These are phyloP conservation scores for Pangasius larnaudii DNA, from an alignment of 2,797 vertebrate genomes.

Conservation along the genomic window DNA sequence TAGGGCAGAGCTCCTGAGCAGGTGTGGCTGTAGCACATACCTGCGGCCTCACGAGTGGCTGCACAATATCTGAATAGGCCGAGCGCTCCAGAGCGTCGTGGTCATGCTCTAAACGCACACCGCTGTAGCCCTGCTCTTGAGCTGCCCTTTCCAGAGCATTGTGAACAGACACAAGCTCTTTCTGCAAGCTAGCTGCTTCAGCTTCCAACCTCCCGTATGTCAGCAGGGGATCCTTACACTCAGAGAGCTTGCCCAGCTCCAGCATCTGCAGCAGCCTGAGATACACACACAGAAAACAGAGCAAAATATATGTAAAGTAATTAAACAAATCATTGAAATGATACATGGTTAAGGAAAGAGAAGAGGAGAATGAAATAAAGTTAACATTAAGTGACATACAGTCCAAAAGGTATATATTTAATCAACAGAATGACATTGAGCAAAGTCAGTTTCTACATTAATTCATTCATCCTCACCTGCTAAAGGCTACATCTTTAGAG, in stretches of 20 bases:
- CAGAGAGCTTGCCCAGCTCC: conserved; percentile 64
- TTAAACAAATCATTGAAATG: not conserved
- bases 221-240: conserved; percentile 82
- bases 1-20: conserved; percentile 77
- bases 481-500: conserved; percentile 78
- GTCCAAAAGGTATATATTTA: not conserved
- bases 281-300: not conserved
- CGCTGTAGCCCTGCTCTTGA: conserved; percentile 73
- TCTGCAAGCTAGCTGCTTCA: conserved; percentile 74
- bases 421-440: not conserved
- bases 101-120: conserved; percentile 73
- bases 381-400: not conserved
- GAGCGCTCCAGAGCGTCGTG: conserved; percentile 74
- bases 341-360: not conserved
- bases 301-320: no score
- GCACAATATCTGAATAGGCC: conserved; percentile 80
- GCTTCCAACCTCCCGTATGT: conserved; percentile 82
- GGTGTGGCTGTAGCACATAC: conserved; percentile 74
- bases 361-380: not conserved
- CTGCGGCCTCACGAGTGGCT: conserved; percentile 80
- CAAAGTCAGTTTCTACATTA: not conserved
- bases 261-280: conserved; percentile 86
- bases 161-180: conserved; percentile 69
- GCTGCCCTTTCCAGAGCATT: conserved; percentile 73
- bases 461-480: conserved; percentile 73